phyloP scores from a whole-genome alignment of 2,113 vertebrate species.

The Muscicapa adusta region DNA sequence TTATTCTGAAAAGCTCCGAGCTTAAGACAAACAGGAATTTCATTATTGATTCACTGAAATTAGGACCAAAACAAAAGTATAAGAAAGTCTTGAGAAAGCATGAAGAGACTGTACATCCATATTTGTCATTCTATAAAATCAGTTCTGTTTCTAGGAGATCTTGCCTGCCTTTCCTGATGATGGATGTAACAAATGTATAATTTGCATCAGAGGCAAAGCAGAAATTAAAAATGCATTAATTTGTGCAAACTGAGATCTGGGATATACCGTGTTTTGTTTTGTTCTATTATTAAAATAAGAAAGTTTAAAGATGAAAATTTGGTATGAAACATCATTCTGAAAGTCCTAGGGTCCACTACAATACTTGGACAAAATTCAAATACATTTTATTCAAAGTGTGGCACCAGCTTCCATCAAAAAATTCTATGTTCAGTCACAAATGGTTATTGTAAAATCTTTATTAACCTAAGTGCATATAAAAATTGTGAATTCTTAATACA shows the following conservation, averaged over 20 bases:
- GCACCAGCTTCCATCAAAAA: constrained; percentile 69
- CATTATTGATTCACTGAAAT: neutral
- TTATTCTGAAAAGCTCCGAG: neutral
- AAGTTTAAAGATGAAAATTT: constrained; percentile 60
- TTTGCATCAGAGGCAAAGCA: constrained; percentile 35
- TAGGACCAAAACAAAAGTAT: neutral
- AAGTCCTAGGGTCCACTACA: constrained; percentile 33
- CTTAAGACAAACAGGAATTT: neutral
- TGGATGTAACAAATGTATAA: constrained; percentile 46
- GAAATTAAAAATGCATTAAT: constrained; percentile 70
- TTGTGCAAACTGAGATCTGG: constrained; percentile 28
- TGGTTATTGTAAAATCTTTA: constrained; percentile 83
- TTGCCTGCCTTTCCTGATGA: constrained; percentile 34
- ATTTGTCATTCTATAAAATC: neutral
- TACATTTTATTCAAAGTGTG: constrained; percentile 46
- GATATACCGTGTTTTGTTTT: constrained; percentile 38
- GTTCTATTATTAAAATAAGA: constrained; percentile 27
- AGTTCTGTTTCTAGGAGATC: constrained; percentile 7
- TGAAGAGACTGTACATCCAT: neutral
- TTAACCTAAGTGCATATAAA: constrained; percentile 82
- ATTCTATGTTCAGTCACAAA: constrained; percentile 76
- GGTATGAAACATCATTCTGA: constrained; percentile 31
- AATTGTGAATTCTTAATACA: constrained; percentile 82
- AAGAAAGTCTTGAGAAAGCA: neutral
- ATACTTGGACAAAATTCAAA: constrained; percentile 63